Base-by-base conservation (phyloP, 2,888 invertebrate genomes). In the Mimachlamys varia region DNA sequence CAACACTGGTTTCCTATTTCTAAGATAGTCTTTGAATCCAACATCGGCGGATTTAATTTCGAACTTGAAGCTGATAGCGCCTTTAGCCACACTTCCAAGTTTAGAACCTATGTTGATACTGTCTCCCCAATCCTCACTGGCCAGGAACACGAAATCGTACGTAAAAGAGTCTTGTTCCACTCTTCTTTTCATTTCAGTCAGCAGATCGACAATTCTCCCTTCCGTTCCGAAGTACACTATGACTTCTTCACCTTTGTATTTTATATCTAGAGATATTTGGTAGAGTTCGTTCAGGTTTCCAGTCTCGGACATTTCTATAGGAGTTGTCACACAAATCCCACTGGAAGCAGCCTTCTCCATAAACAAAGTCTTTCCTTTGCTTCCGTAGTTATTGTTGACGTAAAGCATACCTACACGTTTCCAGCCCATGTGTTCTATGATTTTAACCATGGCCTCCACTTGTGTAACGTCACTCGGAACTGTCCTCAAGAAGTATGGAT, bases 191-290 rank as follows among this genome's bases (percentile, higher is more conserved):
- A 94, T 92, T 44, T 93, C 91, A 15, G 92, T 44, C 22, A 96
- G 88, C 15, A 96, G 91, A 37, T 93, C 92, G 13, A 89, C 88
- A 33, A 94, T 94, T 49, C 94, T 91, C 7, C 93, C 90, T 89
- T 94, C 95, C 19, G 95, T 95, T 12, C 96, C 96, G 91, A 96
- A 96, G 76, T 95, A 95, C 1, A 96, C 93, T 12, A 96, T 95
- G 15, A 95, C 94, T 90, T 95, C 92, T 2, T 94, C 92, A 22
- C 93, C 91, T 27, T 92, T 92, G 5, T 88, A 90, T 53, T 92
- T 88, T 22, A 88, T 89, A 15, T 89, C 91, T 12, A 93, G 91
- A 2, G 92, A 91, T 58, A 90, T 91, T 13, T 91, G 90, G 15
- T 94, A 89, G 17, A 92, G 90, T 33, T 90, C 90, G 27, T 91